phyloP scores from a whole-genome alignment of 1,140 invertebrate species.

The Eulimnadia texana region DNA sequence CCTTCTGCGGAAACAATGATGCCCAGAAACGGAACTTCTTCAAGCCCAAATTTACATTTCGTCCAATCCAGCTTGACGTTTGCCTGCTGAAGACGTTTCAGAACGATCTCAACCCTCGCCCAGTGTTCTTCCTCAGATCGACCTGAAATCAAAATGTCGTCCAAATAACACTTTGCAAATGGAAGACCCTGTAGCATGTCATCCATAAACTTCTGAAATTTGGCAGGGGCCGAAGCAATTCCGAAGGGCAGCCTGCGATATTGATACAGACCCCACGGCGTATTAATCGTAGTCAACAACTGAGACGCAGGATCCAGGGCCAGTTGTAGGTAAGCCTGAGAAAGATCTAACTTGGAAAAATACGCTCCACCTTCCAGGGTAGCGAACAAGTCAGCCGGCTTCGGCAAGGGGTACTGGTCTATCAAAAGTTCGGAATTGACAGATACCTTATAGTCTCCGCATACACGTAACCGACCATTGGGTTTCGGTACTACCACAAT shows the following conservation, averaged over 20 bases:
- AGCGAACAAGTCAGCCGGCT: conserved; percentile 26
- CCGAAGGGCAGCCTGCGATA: conserved; percentile 34
- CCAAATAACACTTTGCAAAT: conserved; percentile 8
- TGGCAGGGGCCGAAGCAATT: conserved; percentile 28
- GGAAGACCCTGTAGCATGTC: conserved; percentile 2
- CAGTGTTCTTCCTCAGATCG: conserved; percentile 21
- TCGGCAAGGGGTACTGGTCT: conserved; percentile 21
- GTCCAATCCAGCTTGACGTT: conserved; percentile 25
- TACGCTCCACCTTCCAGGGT: conserved; percentile 22
- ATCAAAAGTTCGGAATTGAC: conserved; percentile 16
- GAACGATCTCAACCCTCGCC: conserved; percentile 16
- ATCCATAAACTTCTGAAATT: conserved; percentile 23
- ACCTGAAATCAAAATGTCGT: too few relatives aligned
- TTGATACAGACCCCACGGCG: conserved; percentile 31
- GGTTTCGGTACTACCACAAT: conserved; percentile 29
- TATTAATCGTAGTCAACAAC: conserved; percentile 27
- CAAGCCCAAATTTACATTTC: conserved; percentile 26
- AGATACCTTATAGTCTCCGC: conserved; percentile 26
- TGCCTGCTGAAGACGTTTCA: conserved; percentile 25
- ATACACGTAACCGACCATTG: conserved; percentile 27
- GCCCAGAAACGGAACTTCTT: too few relatives aligned
- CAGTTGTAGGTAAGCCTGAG: conserved; percentile 25
- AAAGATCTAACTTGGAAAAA: conserved; percentile 26
- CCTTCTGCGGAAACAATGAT: conserved; percentile 25
- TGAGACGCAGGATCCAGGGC: conserved; percentile 23